A percentile compares a stretch with the other conserved stretches of the same genome.
Conservation (phyloP, 2,888 invertebrate genomes). For the Tuberolachnus salignus region DNA sequence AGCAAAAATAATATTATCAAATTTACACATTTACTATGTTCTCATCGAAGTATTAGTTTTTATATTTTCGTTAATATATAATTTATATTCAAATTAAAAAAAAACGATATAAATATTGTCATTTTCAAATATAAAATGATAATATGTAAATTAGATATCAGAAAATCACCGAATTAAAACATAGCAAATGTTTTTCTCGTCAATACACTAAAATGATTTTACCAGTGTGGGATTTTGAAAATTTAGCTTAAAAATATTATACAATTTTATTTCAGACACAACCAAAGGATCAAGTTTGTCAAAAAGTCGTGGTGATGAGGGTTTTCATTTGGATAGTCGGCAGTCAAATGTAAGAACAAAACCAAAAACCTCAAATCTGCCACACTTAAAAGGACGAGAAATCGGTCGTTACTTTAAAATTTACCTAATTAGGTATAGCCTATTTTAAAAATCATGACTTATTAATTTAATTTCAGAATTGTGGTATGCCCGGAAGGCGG, state of each 20-base stretch:
- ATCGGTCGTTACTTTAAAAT: conserved; percentile 21
- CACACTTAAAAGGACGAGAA: conserved; percentile 50
- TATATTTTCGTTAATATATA: too few species aligned
- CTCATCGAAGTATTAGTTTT: too few species aligned
- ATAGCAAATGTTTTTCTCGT: too few species aligned
- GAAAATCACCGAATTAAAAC: too few species aligned
- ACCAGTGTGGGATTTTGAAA: too few species aligned
- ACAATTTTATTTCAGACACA: conserved; percentile 46
- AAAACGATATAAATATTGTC: too few species aligned
- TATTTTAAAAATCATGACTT: neutral
- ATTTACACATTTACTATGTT: too few species aligned
- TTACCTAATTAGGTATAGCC: neutral
- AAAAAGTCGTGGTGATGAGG: conserved; percentile 21
- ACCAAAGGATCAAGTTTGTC: conserved; percentile 30
- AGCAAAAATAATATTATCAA: too few species aligned
- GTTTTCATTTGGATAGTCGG: neutral
- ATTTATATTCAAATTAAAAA: too few species aligned
- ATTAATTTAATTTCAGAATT: conserved; percentile 11
- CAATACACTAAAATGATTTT: too few species aligned
- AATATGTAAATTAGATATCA: too few species aligned
- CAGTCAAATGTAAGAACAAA: conserved; percentile 5
- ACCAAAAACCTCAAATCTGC: conserved; percentile 8
- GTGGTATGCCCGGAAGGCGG: conserved; percentile 38
- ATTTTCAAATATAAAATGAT: too few species aligned
- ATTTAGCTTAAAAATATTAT: neutral